Conservation (phyloP, 2,113 vertebrate species). For the Turnix velox region DNA sequence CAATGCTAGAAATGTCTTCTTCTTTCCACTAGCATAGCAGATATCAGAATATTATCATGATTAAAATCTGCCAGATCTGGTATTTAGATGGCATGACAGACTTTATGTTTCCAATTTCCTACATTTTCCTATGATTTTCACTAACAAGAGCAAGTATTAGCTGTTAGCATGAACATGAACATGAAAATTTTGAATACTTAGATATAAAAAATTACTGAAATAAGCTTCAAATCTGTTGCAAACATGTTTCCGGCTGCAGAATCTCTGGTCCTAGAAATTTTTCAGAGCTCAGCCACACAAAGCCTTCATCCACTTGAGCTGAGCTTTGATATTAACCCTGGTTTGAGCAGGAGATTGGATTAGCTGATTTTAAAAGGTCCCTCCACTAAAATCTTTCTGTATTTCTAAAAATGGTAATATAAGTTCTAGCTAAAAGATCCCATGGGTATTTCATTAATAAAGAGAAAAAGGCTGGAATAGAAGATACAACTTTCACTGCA, state of each 20-base stretch:
- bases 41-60: background rate
- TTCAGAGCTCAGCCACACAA: background rate
- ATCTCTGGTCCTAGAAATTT: background rate
- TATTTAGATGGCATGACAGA: background rate
- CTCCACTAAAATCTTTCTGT: background rate
- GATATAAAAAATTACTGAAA: background rate
- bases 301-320: background rate
- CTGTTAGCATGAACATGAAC: background rate
- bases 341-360: background rate
- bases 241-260: background rate
- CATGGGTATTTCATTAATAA: background rate
- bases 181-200: background rate
- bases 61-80: background rate
- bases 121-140: background rate
- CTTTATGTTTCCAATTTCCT: background rate
- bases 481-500: background rate
- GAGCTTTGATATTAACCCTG: background rate
- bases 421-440: background rate
- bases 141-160: background rate
- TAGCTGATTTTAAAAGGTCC: background rate
- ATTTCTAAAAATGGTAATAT: background rate
- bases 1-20: background rate
- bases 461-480: background rate
- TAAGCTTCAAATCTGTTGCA: background rate
- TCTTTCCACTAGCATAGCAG: background rate